These are phyloP conservation scores for Benitochromis conjunctus DNA, from an alignment of 2,113 vertebrate genomes.

Conservation along the genomic window DNA sequence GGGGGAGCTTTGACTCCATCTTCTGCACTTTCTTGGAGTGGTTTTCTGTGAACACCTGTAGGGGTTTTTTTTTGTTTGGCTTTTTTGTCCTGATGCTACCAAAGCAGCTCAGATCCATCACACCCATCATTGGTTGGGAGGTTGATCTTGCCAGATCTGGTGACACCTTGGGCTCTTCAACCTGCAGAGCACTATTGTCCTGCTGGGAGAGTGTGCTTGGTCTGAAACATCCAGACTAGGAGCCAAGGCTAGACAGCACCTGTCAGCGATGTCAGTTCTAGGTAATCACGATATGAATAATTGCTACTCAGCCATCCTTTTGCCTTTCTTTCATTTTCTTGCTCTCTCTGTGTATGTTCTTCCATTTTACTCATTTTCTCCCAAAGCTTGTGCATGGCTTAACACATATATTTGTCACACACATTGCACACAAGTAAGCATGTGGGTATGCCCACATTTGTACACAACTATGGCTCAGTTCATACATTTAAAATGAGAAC, in stretches of 20 bases:
- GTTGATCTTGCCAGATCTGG: neutral
- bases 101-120: neutral
- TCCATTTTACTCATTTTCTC: neutral
- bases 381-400: neutral
- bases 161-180: neutral
- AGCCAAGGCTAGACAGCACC: neutral
- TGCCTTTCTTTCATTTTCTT: neutral
- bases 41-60: neutral
- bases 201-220: neutral
- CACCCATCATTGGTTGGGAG: neutral
- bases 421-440: neutral
- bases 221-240: neutral
- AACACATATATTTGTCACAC: neutral
- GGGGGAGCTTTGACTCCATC: neutral
- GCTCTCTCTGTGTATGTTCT: neutral
- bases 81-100: neutral
- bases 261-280: neutral
- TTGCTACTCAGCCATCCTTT: neutral
- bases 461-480: neutral
- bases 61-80: neutral
- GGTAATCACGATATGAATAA: neutral
- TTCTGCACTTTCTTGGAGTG: neutral
- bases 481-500: slow-evolving; percentile 50
- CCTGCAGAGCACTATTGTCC: neutral
- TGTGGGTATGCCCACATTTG: neutral